Evolutionary conservation across 2,888 invertebrate species (phyloP), one percentile per base, ranked within the genome.

Genomic region (Lasiommata megera): DNA sequence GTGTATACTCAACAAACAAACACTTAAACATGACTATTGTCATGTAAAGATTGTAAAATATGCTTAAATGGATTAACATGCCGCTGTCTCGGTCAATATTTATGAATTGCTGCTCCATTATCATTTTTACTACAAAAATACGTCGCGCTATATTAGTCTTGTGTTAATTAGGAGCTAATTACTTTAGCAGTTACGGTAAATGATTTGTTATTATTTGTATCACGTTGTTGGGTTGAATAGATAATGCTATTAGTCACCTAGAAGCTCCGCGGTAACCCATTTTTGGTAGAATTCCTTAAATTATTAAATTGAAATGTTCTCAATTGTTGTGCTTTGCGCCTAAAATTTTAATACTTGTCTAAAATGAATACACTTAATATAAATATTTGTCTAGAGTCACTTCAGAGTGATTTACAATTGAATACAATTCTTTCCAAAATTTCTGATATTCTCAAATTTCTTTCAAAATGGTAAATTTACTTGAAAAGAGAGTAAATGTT

Each of bases 171-270:
- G 17, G n/a, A 23, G 18, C 18, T 58, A 46, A 59, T 55, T 54
- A 38, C 51, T 14, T 36, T 9, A 18, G 6, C 37, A 50, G 17
- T 58, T 38, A 54, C 8, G 9, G 28, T 8, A 44, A 47, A 53
- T 54, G 16, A 48, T 54, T 58, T 44, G 29, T 54, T 48, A 11
- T 41, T 54, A 31, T 50, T 48, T 44, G 48, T 54, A 23, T 23
- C 28, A 28, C 34, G 34, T 16, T 8, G 9, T 54, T 31, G 29
- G 17, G 37, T 31, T 40, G 3, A 40, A 53, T 9, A 57, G 29
- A 52, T 31, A 31, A 23, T 36, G 14, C 2, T 36, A 5, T 34
- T 34, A 41, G 18, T 29, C 37, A 31, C 28, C n/a, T n/a, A 36
- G 23, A 16, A 36, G 2, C 12, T 11, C 5, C n/a, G 46, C 16